Base-by-base conservation (phyloP, 1,140 invertebrate species). In the Adoxophyes honmai region DNA sequence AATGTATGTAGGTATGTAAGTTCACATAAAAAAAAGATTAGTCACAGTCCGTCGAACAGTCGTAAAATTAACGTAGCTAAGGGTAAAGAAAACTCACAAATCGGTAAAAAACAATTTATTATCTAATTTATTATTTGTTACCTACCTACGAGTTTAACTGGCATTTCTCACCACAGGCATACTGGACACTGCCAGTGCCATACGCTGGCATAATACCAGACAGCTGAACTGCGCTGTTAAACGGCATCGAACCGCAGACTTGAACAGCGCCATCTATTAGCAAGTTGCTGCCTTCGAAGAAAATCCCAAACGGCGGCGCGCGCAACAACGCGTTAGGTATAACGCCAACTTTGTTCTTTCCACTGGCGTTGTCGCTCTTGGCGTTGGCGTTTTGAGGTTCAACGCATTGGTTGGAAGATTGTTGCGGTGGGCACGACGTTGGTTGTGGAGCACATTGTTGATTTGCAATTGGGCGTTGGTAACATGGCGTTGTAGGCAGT, bases 201-300 rank as follows among this genome's bases (percentile, higher is more conserved):
- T 16, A 33, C 0, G 4, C 11, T 5, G 42, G 42, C 5, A 48
- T 1, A 1, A 48, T n/a, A 1, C 42, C 42, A 21, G 16, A n/a
- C n/a, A 48, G 10, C 42, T 21, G 16, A 11, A 48, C 21, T 3
- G 28, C 21, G 7, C 42, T 48, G n/a, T 48, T 48, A 5, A 48
- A 48, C 8, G 42, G 42, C 42, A 48, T 48, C 10, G 18, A 21
- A 13, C 42, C 42, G 7, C 18, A 13, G 0, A 48, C 16, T 13
- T 48, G 42, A 11, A 48, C 42, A 28, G 42, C 18, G n/a, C 42
- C 42, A 28, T 48, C 42, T 28, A 48, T 48, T 8, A 48, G 15
- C 21, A 48, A 11, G 18, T 48, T 21, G 0, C 21, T 18, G 4
- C 42, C 42, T 11, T 16, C 42, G 2, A 48, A 48, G 42, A 48